Percentiles rank a stretch among this genome's conserved stretches.
Conservation (phyloP, 2,113 vertebrate genomes). For the Cheirogaleus medius region DNA sequence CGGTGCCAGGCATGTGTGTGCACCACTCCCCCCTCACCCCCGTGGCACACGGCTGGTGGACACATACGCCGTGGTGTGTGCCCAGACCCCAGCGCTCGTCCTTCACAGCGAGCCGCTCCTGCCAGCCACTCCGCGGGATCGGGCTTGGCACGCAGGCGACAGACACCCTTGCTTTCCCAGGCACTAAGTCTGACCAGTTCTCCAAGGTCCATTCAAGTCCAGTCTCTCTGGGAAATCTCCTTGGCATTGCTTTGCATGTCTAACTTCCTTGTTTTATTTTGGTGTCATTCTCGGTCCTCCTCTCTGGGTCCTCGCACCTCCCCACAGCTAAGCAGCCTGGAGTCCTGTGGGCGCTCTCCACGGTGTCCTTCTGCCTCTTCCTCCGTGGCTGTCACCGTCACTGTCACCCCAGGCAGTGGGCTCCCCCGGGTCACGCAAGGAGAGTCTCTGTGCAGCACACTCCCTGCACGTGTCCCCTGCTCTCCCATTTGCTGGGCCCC, state of each 20-base stretch:
- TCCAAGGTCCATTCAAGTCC: background rate
- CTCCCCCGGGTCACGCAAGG: too few species aligned
- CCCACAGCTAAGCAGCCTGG: background rate
- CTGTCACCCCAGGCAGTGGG: too few species aligned
- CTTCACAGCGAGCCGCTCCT: accelerated
- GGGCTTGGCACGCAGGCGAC: background rate
- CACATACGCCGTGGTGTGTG: background rate
- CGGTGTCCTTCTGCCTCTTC: background rate
- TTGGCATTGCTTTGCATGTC: background rate
- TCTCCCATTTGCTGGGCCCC: background rate
- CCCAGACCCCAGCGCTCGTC: too few species aligned
- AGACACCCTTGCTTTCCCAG: background rate
- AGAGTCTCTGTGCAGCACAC: too few species aligned
- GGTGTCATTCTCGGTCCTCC: background rate
- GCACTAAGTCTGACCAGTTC: too few species aligned
- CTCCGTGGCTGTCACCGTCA: too few species aligned
- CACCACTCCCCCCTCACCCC: background rate
- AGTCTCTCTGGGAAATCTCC: background rate
- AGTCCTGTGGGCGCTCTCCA: background rate
- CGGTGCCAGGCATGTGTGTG: accelerated
- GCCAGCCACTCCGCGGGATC: background rate
- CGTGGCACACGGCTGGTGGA: too few species aligned
- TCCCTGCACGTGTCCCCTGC: background rate
- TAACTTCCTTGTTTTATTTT: background rate
- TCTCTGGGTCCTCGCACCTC: too few species aligned